These are phyloP conservation scores for Aphaenogaster floridana DNA, from an alignment of 1,140 invertebrate genomes.

Conservation along the genomic window DNA sequence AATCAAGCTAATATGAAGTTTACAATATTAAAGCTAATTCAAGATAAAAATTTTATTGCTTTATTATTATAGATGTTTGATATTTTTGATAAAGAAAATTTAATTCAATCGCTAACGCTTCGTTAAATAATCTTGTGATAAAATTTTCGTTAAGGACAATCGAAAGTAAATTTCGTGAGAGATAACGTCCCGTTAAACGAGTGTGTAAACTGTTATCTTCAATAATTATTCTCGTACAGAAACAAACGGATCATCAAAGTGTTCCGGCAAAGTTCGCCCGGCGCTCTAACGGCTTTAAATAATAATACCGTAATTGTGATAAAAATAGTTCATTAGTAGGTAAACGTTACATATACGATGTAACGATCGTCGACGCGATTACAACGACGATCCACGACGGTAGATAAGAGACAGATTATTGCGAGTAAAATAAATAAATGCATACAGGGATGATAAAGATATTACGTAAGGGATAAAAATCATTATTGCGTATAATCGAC, in stretches of 20 bases:
- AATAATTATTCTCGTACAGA: slow-evolving; percentile 41
- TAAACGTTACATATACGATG: slow-evolving; percentile 51
- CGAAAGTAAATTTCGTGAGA: slow-evolving; percentile 13
- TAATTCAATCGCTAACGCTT: neutral
- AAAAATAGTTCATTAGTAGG: slow-evolving; percentile 71
- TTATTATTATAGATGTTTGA: neutral
- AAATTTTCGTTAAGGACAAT: slow-evolving; percentile 36
- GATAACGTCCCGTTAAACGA: neutral
- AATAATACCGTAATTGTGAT: slow-evolving; percentile 80
- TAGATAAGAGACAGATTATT: slow-evolving; percentile 60
- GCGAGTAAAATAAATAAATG: slow-evolving; percentile 54
- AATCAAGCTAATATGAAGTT: neutral
- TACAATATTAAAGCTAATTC: slow-evolving; percentile 27
- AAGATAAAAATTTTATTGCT: neutral
- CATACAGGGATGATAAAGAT: slow-evolving; percentile 69
- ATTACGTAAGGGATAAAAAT: slow-evolving; percentile 62
- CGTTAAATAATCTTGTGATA: neutral
- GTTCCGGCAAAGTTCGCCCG: slow-evolving; percentile 41
- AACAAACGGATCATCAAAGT: slow-evolving; percentile 48
- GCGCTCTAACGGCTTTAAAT: slow-evolving; percentile 66
- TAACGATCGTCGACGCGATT: slow-evolving; percentile 63
- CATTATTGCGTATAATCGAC: slow-evolving; percentile 70
- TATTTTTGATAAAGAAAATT: neutral
- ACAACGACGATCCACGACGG: slow-evolving; percentile 45
- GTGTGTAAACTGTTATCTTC: slow-evolving; percentile 11